These are phyloP conservation scores for Clupea harengus DNA, from an alignment of 2,113 vertebrate genomes.

Conservation along the genomic window DNA sequence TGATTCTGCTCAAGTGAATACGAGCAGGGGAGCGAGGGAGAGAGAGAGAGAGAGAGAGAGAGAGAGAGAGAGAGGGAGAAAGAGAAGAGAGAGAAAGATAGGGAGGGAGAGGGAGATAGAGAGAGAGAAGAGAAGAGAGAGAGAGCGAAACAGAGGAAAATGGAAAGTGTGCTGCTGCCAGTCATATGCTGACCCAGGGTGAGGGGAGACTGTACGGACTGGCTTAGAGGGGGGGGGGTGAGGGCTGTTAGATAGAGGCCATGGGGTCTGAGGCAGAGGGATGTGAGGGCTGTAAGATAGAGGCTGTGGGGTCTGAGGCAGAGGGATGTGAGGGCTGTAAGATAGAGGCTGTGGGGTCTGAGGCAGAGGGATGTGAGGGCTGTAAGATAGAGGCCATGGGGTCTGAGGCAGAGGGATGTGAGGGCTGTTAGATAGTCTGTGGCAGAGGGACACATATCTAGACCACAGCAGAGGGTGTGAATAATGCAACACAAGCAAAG, in stretches of 20 bases:
- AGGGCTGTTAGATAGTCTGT: not conserved
- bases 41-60: not conserved
- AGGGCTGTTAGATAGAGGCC: too few relatives aligned
- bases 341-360: too few relatives aligned
- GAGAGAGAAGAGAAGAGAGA: not conserved
- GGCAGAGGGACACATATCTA: not conserved
- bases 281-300: too few relatives aligned
- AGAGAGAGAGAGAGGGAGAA: not conserved
- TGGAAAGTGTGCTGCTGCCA: not conserved
- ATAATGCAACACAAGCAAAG: not conserved
- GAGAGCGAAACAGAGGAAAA: not conserved
- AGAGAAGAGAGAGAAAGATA: not conserved
- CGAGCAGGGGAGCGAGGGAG: not conserved
- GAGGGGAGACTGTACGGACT: not conserved
- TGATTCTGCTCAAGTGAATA: not conserved
- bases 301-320: too few relatives aligned
- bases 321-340: too few relatives aligned
- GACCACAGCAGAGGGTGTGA: not conserved
- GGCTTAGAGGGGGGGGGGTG: too few relatives aligned
- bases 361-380: not conserved
- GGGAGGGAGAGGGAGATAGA: not conserved
- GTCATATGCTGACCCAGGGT: not conserved
- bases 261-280: too few relatives aligned
- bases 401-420: too few relatives aligned
- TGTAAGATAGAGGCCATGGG: too few relatives aligned